phyloP scores from a whole-genome alignment of 2,888 invertebrate species.

The Iselma pallidipennis region DNA sequence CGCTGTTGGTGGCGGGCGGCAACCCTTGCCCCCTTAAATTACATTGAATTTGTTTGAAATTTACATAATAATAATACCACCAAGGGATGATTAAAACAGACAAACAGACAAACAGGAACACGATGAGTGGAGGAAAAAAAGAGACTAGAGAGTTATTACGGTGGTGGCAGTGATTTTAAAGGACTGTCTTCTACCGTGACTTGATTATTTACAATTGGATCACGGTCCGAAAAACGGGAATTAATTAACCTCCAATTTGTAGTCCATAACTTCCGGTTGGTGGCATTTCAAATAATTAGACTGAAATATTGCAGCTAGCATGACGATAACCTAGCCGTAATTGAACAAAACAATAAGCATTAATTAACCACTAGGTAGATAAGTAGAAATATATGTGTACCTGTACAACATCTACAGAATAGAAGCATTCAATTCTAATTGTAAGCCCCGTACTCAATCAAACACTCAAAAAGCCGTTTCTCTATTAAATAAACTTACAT shows the following conservation, averaged over 20 bases:
- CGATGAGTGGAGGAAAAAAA: not conserved
- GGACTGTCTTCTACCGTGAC: not conserved
- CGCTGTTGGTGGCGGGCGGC: constrained; percentile 13
- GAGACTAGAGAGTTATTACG: not conserved
- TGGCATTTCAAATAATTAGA: constrained; percentile 4
- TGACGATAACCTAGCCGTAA: constrained; percentile 18
- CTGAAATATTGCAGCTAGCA: not conserved
- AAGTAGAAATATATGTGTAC: constrained; percentile 8
- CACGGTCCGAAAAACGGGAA: not conserved
- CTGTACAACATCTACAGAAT: not conserved
- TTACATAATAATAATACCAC: constrained; percentile 33
- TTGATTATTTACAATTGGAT: not conserved
- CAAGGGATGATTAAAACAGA: not conserved
- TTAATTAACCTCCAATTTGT: constrained; percentile 23
- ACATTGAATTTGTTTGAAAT: constrained; percentile 35
- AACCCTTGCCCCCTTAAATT: constrained; percentile 31
- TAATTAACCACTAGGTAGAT: constrained; percentile 22
- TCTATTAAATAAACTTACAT: constrained; percentile 25
- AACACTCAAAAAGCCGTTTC: constrained; percentile 9
- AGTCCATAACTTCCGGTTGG: constrained; percentile 14
- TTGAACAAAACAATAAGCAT: constrained; percentile 22
- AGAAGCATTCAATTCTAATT: constrained; percentile 9
- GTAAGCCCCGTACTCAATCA: constrained; percentile 14
- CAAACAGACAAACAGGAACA: not conserved
- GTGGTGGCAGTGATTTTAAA: not conserved